Base-by-base conservation (phyloP, 2,113 vertebrate species). In the Malurus alboscapulatus region DNA sequence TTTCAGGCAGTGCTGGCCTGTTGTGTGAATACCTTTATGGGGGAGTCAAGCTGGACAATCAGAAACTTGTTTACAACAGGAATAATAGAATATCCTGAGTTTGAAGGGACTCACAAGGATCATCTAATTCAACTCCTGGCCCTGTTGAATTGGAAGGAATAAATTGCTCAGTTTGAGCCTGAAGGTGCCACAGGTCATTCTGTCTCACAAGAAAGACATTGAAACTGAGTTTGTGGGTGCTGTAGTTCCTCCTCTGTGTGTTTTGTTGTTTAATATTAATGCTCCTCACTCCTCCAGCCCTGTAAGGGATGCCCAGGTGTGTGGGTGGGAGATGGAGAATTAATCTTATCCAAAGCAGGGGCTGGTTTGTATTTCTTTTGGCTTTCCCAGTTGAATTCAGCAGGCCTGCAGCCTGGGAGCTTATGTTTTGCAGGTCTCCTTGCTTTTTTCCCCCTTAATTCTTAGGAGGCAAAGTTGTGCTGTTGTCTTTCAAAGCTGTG, bases 321-420 rank as follows among this genome's bases (percentile, higher is more conserved):
- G 9, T 66, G 44, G 38, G 48, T 90, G n/a, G 58, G 50, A 71
- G 54, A 14, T 53, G 25, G 66, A 63, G 34, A 32, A 73, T 88
- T 51, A 65, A 45, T 27, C 17, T 54, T 29, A 10, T 9, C 54
- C n/a, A 29, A 27, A 36, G 9, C 1, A 27, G 6, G 18, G 24
- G n/a, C 4, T 48, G 30, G 38, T 80, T 7, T 0, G 4, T 1
- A 1, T 16, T 65, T 12, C 25, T 9, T 66, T 61, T 58, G 25
- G 8, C 66, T 94, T 90, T 81, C 42, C 73, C 38, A 22, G 27
- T 74, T 66, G 45, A 59, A 84, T 77, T 71, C 45, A 26, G 8
- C 13, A 42, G 25, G 6, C 25, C 47, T 87, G 34, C 80, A 74
- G 16, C 32, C 48, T 24, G 6, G n/a, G 47, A 71, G 45, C 13